Evolutionary conservation across 2,888 invertebrate species (phyloP).

Genomic region (Eupithecia tripunctaria): DNA sequence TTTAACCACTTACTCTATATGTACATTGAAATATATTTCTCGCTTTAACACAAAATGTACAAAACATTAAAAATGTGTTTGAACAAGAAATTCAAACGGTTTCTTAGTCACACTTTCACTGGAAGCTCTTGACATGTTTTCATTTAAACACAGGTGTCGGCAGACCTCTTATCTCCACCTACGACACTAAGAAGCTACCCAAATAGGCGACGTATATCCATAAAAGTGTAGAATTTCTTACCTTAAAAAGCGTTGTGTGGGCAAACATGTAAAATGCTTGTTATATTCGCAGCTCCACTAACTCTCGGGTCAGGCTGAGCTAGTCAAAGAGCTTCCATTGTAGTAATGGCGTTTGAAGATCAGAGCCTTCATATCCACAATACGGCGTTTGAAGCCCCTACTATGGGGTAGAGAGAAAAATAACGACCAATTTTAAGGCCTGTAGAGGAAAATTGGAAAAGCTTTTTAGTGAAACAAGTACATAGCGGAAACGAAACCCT

Average conservation of each 20-base stretch:
- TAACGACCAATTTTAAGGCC: constrained; percentile 8
- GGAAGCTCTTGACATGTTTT: not conserved
- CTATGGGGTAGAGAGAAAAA: constrained; percentile 16
- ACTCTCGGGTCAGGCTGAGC: constrained; percentile 42
- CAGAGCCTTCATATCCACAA: constrained; percentile 37
- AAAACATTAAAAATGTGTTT: not conserved
- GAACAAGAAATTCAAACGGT: not conserved
- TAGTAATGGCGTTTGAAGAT: constrained; percentile 40
- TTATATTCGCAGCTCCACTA: constrained; percentile 39
- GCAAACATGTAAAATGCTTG: constrained; percentile 31
- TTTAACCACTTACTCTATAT: not conserved
- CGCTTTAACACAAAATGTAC: not conserved
- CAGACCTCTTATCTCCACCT: not conserved
- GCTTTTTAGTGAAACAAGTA: not conserved
- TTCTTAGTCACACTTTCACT: not conserved
- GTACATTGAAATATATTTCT: not conserved
- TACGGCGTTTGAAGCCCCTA: constrained; percentile 33
- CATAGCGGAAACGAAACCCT: not conserved
- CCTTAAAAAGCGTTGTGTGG: not conserved
- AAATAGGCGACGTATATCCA: not conserved
- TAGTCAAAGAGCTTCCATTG: constrained; percentile 40
- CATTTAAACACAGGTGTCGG: not conserved
- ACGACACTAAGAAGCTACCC: not conserved
- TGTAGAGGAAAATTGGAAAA: not conserved
- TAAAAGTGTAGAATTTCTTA: constrained; percentile 5